These are phyloP conservation scores for Lasioglossum zephyrum DNA, from an alignment of 2,888 invertebrate genomes.

Conservation along the genomic window DNA sequence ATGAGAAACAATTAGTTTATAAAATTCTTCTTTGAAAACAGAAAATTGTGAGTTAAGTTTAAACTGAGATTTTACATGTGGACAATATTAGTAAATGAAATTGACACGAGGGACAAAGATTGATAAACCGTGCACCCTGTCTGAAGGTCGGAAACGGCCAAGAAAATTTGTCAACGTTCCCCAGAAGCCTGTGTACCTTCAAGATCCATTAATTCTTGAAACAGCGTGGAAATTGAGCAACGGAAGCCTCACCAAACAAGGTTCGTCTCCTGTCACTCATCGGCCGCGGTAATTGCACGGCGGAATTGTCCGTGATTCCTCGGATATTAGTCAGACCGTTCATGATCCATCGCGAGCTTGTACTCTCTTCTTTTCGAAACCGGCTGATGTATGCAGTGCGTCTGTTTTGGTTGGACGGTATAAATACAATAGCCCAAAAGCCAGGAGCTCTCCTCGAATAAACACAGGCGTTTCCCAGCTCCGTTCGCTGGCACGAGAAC, in stretches of 20 bases:
- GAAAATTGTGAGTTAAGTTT: no score
- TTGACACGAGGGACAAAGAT: no score
- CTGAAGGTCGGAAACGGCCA: no score
- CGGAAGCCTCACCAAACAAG: background rate
- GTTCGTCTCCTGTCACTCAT: background rate
- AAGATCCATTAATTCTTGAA: background rate
- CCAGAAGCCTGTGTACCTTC: no score
- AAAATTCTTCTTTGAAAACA: no score
- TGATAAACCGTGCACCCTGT: no score
- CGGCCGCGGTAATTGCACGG: background rate
- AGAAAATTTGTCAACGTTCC: no score
- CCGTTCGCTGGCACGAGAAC: conserved; percentile 37
- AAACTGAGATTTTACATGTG: no score
- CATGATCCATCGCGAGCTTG: background rate
- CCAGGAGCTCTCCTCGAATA: conserved; percentile 57
- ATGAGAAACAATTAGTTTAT: no score
- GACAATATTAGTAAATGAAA: no score
- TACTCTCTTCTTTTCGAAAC: conserved; percentile 51
- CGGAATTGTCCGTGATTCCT: conserved; percentile 19
- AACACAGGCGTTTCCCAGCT: conserved; percentile 60
- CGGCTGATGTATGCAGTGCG: conserved; percentile 50
- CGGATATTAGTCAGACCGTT: conserved; percentile 35
- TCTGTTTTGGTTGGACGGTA: conserved; percentile 68
- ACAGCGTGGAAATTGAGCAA: background rate
- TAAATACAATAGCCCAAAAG: conserved; percentile 70